Conservation (phyloP, 1,140 invertebrate species). For the Sarcophaga peregrina region DNA sequence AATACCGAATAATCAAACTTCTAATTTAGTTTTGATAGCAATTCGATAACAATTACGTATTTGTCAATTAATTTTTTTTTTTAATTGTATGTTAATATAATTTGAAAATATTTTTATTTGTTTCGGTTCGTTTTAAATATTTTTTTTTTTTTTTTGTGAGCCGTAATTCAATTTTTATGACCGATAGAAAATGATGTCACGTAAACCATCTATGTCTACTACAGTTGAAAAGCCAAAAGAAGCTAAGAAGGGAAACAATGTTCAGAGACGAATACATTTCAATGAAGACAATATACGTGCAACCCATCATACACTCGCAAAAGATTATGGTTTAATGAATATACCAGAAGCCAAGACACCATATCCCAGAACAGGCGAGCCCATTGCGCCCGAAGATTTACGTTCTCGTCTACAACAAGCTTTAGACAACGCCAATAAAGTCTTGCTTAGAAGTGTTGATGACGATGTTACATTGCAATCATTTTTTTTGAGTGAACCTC, state of each 20-base stretch:
- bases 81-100: too few relatives aligned
- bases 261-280: slow-evolving; percentile 20
- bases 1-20: too few relatives aligned
- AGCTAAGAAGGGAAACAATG: not conserved
- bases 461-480: not conserved
- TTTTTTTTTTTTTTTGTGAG: too few relatives aligned
- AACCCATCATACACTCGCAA: slow-evolving; percentile 28
- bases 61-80: too few relatives aligned
- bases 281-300: slow-evolving; percentile 38
- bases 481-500: not conserved
- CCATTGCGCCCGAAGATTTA: slow-evolving; percentile 15
- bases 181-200: not conserved
- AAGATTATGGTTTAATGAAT: slow-evolving; percentile 97
- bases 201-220: not conserved
- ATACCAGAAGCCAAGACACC: slow-evolving; percentile 97
- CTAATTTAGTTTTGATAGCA: too few relatives aligned
- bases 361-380: slow-evolving; percentile 67
- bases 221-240: not conserved
- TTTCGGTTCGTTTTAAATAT: too few relatives aligned
- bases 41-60: too few relatives aligned
- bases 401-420: slow-evolving; percentile 14
- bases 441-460: not conserved
- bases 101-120: too few relatives aligned
- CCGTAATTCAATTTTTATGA: too few relatives aligned
- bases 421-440: not conserved